Evolutionary conservation across 2,888 invertebrate genomes (phyloP), one percentile per base, ranked within the genome.

Genomic region (Ochropleura plecta): DNA sequence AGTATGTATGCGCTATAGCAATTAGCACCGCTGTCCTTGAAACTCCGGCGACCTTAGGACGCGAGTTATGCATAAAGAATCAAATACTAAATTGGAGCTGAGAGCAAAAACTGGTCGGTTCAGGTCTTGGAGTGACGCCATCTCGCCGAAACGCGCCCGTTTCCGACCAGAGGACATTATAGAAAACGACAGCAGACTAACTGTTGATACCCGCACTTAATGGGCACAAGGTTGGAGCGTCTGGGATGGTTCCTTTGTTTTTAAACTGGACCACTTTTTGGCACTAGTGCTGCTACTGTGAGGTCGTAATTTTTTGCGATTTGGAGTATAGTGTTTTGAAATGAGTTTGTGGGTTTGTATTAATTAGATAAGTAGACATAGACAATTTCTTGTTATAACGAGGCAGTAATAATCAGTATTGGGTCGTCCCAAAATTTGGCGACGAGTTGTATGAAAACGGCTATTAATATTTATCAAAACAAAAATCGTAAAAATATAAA

Each of bases 51-150:
- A 95, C 95, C 95, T 96, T 93, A 95, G 95, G 93, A 94, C 94
- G 92, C 88, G 91, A 95, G 94, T 92, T 96, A 95, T 96, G 95
- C 95, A 95, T 95, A 95, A 93, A 95, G 94, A 95, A 95, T 95
- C 94, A 95, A 95, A 94, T 91, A 91, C 93, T 93, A 93, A 96
- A 94, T 94, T 94, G 94, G 94, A 91, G 93, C 94, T 93, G 88
- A 82, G 87, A 89, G 70, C 90, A 92, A 93, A 93, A 95, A 96
- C 95, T 94, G 94, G 96, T 96, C 82, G 85, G 92, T 83, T 91
- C 87, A 92, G 92, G 64, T 80, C 70, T 44, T 68, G 87, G 88
- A 78, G 80, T 96, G 95, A 95, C 96, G 96, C 95, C 95, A 95
- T 79, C 80, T 79, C 75, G 72, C 82, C 91, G 89, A 91, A 91